These are phyloP conservation scores for Pseudorhombus dupliciocellatus DNA, from an alignment of 2,113 vertebrate genomes.

Conservation along the genomic window DNA sequence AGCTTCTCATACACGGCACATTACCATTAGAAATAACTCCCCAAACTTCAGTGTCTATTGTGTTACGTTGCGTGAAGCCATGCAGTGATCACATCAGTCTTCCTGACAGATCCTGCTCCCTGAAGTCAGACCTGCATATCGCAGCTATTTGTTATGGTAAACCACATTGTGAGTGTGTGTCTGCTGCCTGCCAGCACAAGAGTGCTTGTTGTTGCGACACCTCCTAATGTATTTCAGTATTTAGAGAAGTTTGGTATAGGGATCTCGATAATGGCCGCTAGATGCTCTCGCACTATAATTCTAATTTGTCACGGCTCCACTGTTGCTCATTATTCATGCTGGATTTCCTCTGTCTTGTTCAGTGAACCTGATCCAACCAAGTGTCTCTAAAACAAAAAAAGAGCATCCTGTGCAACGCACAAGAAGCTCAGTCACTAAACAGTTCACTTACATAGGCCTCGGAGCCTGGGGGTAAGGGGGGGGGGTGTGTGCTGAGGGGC, in stretches of 20 bases:
- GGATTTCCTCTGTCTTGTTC: background rate
- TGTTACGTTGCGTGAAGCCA: conserved; percentile 42
- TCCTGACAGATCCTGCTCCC: conserved; percentile 46
- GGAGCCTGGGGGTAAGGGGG: conserved; percentile 58
- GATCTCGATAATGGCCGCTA: background rate
- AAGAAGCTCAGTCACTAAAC: conserved; percentile 25
- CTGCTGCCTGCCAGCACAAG: background rate
- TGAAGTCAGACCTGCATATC: conserved; percentile 44
- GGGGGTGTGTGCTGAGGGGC: conserved; percentile 74
- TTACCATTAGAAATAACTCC: conserved; percentile 7
- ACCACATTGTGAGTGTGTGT: conserved; percentile 35
- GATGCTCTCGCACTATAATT: background rate
- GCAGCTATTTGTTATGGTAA: conserved; percentile 55
- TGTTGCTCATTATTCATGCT: background rate
- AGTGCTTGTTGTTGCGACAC: background rate
- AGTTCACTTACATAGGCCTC: conserved; percentile 38
- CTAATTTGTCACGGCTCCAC: background rate
- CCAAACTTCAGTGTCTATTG: conserved; percentile 41
- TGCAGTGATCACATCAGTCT: conserved; percentile 64
- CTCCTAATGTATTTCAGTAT: background rate
- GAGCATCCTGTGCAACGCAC: conserved; percentile 41
- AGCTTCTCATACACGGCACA: background rate
- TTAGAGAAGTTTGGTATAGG: background rate
- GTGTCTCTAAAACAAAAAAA: conserved; percentile 19
- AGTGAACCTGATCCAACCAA: conserved; percentile 14